phyloP scores from a whole-genome alignment of 2,113 vertebrate genomes.

The Pimephales promelas region DNA sequence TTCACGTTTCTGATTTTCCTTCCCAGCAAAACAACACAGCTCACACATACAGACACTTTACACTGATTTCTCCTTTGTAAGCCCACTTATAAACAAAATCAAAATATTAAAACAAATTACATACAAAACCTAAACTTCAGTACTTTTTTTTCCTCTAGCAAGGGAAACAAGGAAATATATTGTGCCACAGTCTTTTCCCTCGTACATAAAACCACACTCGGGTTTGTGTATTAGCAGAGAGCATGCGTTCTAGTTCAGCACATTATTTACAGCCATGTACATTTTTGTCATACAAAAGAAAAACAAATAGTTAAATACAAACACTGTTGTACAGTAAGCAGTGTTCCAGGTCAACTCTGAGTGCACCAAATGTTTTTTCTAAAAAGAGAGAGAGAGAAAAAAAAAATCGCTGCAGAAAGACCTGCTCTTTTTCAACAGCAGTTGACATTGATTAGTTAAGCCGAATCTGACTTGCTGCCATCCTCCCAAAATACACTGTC shows the following conservation, averaged over 20 bases:
- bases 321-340: slow-evolving; percentile 37
- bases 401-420: slow-evolving; percentile 6
- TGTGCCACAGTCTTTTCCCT: slow-evolving; percentile 46
- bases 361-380: neutral
- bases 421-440: slow-evolving; percentile 36
- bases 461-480: neutral
- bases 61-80: slow-evolving; percentile 83
- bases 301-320: slow-evolving; percentile 46
- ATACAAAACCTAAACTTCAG: slow-evolving; percentile 34
- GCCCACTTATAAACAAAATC: slow-evolving; percentile 60
- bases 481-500: neutral
- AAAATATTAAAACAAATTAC: slow-evolving; percentile 45
- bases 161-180: slow-evolving; percentile 40
- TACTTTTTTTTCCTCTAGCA: slow-evolving; percentile 31
- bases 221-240: slow-evolving; percentile 53
- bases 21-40: slow-evolving; percentile 68
- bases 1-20: slow-evolving; percentile 76
- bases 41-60: slow-evolving; percentile 86
- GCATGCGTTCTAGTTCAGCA: slow-evolving; percentile 56
- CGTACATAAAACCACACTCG: slow-evolving; percentile 36
- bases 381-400: slow-evolving; percentile 11
- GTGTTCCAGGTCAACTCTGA: slow-evolving; percentile 23
- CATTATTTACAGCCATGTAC: slow-evolving; percentile 59
- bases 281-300: slow-evolving; percentile 51
- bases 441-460: slow-evolving; percentile 3